phyloP scores from a whole-genome alignment of 1,140 invertebrate genomes.

The Cydia splendana region DNA sequence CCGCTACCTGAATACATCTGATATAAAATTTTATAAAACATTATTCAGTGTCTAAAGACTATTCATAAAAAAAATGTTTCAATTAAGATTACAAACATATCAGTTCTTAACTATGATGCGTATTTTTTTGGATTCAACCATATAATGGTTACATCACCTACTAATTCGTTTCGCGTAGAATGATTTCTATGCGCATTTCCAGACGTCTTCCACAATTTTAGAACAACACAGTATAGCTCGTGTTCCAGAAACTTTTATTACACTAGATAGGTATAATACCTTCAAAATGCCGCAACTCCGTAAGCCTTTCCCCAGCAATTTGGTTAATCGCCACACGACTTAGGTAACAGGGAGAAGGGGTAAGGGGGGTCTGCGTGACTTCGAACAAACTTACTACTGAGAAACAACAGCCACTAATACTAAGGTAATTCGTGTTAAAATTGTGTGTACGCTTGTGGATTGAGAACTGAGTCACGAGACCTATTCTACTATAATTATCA shows the following conservation, averaged over 20 bases:
- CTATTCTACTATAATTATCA: slow-evolving; percentile 21
- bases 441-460: slow-evolving; percentile 1
- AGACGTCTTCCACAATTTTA: background rate
- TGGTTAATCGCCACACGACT: slow-evolving; percentile 51
- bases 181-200: too few species aligned
- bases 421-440: slow-evolving; percentile 7
- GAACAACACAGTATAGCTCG: background rate
- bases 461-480: background rate
- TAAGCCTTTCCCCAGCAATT: slow-evolving; percentile 53
- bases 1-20: too few species aligned
- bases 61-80: too few species aligned
- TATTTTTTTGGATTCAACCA: too few species aligned
- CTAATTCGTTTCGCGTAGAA: too few species aligned
- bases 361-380: slow-evolving; percentile 39
- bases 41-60: too few species aligned
- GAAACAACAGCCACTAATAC: slow-evolving; percentile 38
- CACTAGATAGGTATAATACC: slow-evolving; percentile 37
- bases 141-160: too few species aligned
- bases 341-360: background rate
- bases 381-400: slow-evolving; percentile 36
- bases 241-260: slow-evolving; percentile 33
- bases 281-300: slow-evolving; percentile 49
- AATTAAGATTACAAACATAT: too few species aligned
- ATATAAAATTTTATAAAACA: too few species aligned
- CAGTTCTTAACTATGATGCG: too few species aligned